Conservation (phyloP, 2,113 vertebrate species). For the Gadus chalcogrammus region DNA sequence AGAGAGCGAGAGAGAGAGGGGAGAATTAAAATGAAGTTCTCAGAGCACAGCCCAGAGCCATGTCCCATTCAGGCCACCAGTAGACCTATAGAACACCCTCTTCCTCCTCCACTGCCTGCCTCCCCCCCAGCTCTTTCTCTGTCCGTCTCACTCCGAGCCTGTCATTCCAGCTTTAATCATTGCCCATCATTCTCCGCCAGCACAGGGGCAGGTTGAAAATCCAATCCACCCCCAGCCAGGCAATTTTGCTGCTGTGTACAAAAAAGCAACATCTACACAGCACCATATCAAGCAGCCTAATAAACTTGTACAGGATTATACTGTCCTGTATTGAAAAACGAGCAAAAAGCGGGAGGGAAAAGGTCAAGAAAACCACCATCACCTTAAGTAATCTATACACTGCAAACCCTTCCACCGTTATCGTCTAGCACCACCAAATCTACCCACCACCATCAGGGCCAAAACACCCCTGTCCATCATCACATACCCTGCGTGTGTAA, state of each 20-base stretch:
- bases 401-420: background rate
- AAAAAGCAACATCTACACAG: background rate
- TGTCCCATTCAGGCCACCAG: slow-evolving; percentile 11
- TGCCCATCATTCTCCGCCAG: background rate
- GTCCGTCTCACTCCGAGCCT: background rate
- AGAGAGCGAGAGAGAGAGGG: background rate
- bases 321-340: background rate
- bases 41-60: slow-evolving; percentile 15
- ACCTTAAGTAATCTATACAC: background rate
- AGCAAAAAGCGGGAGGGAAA: background rate
- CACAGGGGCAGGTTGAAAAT: background rate
- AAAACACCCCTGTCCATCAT: slow-evolving; percentile 10
- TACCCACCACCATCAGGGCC: slow-evolving; percentile 37
- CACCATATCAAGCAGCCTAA: background rate
- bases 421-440: background rate
- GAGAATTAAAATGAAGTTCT: slow-evolving; percentile 48
- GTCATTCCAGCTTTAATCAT: background rate
- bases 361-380: too few species aligned
- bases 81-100: too few species aligned
- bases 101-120: background rate
- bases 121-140: background rate
- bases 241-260: background rate
- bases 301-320: background rate
- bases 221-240: background rate
- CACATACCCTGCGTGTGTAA: slow-evolving; percentile 68